These are phyloP conservation scores for Sthenelais limicola DNA, from an alignment of 2,888 invertebrate species.

Conservation along the genomic window DNA sequence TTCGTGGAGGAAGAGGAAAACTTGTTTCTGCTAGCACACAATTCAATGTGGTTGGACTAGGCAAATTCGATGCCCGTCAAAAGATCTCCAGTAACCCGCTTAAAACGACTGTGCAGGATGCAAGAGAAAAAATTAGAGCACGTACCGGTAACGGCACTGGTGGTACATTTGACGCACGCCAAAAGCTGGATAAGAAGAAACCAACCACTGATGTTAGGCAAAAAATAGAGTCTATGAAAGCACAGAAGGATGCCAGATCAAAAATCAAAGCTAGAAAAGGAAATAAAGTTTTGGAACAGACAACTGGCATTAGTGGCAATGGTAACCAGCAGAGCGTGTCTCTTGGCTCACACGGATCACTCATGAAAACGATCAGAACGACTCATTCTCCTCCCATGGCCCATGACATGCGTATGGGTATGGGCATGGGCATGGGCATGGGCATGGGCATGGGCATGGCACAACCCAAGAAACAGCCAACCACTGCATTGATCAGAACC, in stretches of 20 bases:
- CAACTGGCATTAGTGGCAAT: conserved; percentile 5
- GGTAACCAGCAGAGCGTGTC: background rate
- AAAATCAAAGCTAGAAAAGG: too few species aligned
- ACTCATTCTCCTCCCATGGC: background rate
- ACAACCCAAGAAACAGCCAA: background rate
- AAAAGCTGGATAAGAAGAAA: conserved; percentile 5
- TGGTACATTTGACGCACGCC: conserved; percentile 14
- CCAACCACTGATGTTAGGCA: background rate
- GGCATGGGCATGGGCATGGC: background rate
- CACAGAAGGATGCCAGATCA: conserved; percentile 15
- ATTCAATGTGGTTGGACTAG: conserved; percentile 29
- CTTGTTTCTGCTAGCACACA: too few species aligned
- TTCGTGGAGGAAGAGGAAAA: background rate
- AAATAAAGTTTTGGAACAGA: too few species aligned
- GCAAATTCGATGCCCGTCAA: conserved; percentile 31
- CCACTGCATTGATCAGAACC: conserved; percentile 14
- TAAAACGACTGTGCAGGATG: conserved; percentile 20
- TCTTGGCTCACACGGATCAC: background rate
- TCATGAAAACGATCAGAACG: conserved; percentile 6
- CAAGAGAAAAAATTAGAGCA: conserved; percentile 14
- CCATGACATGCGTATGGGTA: background rate
- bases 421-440: background rate
- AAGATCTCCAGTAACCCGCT: conserved; percentile 32
- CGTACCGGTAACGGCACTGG: too few species aligned
- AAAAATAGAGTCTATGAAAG: conserved; percentile 5